These are phyloP conservation scores for Gymnoscopelus microlampas DNA, from an alignment of 2,797 vertebrate genomes.

Conservation along the genomic window DNA sequence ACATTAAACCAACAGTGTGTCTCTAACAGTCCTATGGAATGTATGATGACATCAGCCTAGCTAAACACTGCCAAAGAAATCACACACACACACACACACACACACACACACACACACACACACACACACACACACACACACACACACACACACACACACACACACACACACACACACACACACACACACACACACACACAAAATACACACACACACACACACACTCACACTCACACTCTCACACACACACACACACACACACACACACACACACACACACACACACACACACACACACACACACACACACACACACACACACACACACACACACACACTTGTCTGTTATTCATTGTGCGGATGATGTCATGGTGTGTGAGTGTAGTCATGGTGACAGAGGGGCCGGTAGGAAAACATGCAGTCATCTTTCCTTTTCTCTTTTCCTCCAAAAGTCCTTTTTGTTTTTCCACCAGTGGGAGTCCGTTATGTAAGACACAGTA, in stretches of 20 bases:
- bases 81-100: neutral
- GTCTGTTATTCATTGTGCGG: conserved; percentile 33
- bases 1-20: too few relatives aligned
- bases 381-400: conserved; percentile 46
- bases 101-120: neutral
- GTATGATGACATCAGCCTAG: conserved; percentile 23
- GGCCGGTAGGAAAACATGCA: conserved; percentile 1
- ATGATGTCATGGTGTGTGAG: conserved; percentile 59
- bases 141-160: too few relatives aligned
- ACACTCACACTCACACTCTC: too few relatives aligned
- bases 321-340: conserved; percentile 4
- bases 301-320: conserved; percentile 18
- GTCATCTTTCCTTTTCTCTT: neutral
- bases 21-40: neutral
- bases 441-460: conserved; percentile 7
- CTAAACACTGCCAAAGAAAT: conserved; percentile 19
- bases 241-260: neutral
- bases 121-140: neutral
- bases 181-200: too few relatives aligned
- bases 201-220: too few relatives aligned
- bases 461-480: conserved; percentile 7
- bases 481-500: conserved; percentile 7
- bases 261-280: neutral
- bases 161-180: too few relatives aligned
- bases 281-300: conserved; percentile 12